Evolutionary conservation across 2,888 invertebrate genomes (phyloP), one percentile per base, ranked within the genome.

Genomic region (Marronus borbonicus): DNA sequence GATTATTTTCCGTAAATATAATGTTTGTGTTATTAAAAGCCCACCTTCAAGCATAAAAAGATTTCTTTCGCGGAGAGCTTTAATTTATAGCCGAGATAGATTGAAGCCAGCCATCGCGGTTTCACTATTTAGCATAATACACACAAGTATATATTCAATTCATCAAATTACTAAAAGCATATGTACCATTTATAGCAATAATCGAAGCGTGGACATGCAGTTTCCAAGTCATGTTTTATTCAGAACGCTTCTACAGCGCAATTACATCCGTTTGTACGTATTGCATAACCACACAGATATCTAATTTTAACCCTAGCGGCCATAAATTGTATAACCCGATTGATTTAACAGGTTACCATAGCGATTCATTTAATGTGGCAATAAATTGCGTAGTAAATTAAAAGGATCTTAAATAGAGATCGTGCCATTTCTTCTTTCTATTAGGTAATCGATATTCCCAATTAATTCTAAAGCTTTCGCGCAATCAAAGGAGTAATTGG

Each of bases 321-420:
- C 62, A n/a, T 62, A 31, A 28, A 28, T 62, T 62, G 62, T 24
- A 28, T 28, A 62, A 31, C 24, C 24, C 62, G n/a, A 62, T 62
- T 62, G 62, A 62, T 62, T 31, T 31, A 62, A 24, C 62, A 62
- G 28, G 62, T 62, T 31, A 62, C 62, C 28, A 31, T 62, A 28
- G 62, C 24, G 62, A 62, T 31, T 28, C 14, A 31, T n/a, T 62
- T n/a, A 62, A 62, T 62, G 28, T 14, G 28, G 62, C 28, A 62
- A 62, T 31, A 31, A 62, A 62, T 62, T 62, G 8, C 5, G 20
- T 58, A 58, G 20, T 58, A 58, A 58, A 58, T 20, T 58, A 10
- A 58, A 58, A 58, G 24, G 55, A 20, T 58, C 20, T 58, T 58
- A 58, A 20, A 58, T 58, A 58, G 10, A 58, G 55, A 58, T n/a